Percentiles rank a stretch among this genome's conserved stretches.
Evolutionary conservation across 2,797 vertebrate genomes (phyloP).

Genomic region (Siniperca scherzeri): DNA sequence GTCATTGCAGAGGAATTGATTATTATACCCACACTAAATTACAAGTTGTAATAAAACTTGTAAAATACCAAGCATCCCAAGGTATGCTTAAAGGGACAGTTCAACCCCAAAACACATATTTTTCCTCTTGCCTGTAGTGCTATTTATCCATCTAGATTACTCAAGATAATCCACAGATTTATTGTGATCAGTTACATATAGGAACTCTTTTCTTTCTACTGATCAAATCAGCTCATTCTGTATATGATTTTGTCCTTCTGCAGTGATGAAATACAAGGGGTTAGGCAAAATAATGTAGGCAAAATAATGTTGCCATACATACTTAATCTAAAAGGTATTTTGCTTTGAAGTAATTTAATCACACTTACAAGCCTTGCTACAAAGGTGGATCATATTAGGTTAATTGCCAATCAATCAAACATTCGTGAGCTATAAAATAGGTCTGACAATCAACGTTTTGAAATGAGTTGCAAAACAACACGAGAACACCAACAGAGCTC

Average conservation of each 20-base stretch:
- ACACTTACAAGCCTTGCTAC: conserved; percentile 12
- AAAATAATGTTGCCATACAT: conserved; percentile 37
- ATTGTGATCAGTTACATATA: too few relatives aligned
- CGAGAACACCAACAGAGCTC: conserved; percentile 16
- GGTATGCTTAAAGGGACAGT: not conserved
- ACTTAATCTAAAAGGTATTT: conserved; percentile 31
- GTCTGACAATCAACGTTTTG: conserved; percentile 28
- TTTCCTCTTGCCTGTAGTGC: too few relatives aligned
- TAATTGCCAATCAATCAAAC: conserved; percentile 36
- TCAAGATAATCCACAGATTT: too few relatives aligned
- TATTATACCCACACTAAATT: not conserved
- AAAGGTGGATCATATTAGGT: conserved; percentile 35
- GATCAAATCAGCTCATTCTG: conserved; percentile 32
- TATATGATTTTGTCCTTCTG: conserved; percentile 27
- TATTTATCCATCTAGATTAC: too few relatives aligned
- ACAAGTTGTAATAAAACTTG: conserved; percentile 9
- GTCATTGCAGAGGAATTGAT: conserved; percentile 19
- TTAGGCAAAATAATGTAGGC: not conserved
- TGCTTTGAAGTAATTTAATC: conserved; percentile 38
- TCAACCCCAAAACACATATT: too few relatives aligned
- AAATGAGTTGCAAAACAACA: conserved; percentile 32
- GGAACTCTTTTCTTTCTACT: too few relatives aligned
- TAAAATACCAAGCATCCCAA: conserved; percentile 1
- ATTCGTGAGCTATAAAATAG: conserved; percentile 33
- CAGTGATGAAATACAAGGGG: conserved; percentile 23